Evolutionary conservation across 2,113 vertebrate genomes (phyloP).

Genomic region (Boulengeromyrus knoepffleri): DNA sequence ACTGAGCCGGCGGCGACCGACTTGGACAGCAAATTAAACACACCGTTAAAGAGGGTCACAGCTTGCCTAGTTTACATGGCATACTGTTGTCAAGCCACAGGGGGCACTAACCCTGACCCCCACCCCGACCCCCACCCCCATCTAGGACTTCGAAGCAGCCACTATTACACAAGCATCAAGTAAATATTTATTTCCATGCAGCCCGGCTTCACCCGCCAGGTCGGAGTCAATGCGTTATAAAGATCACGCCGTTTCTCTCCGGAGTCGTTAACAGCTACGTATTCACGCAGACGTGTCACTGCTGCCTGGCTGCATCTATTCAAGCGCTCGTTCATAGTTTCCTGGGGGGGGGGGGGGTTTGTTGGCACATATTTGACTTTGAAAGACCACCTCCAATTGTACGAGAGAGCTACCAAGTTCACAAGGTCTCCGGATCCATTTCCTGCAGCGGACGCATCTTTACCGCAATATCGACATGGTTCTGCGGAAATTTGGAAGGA

Average conservation of each 20-base stretch:
- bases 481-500: not conserved
- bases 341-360: not conserved
- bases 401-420: not conserved
- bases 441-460: not conserved
- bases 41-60: conserved; percentile 27
- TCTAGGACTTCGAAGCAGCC: not conserved
- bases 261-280: not conserved
- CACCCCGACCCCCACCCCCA: not conserved
- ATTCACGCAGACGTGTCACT: not conserved
- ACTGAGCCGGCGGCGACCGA: not conserved
- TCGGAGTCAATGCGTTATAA: not conserved
- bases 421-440: not conserved
- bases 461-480: not conserved
- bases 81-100: conserved; percentile 8
- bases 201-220: not conserved
- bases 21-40: conserved; percentile 24
- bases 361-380: not conserved
- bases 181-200: not conserved
- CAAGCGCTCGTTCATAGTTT: not conserved
- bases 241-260: not conserved
- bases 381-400: not conserved
- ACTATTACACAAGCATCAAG: not conserved
- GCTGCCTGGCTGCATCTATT: not conserved
- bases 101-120: not conserved
- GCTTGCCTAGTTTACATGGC: conserved; percentile 38